Base-by-base conservation (phyloP, 2,113 vertebrate species). In the Paracanthobrama guichenoti region DNA sequence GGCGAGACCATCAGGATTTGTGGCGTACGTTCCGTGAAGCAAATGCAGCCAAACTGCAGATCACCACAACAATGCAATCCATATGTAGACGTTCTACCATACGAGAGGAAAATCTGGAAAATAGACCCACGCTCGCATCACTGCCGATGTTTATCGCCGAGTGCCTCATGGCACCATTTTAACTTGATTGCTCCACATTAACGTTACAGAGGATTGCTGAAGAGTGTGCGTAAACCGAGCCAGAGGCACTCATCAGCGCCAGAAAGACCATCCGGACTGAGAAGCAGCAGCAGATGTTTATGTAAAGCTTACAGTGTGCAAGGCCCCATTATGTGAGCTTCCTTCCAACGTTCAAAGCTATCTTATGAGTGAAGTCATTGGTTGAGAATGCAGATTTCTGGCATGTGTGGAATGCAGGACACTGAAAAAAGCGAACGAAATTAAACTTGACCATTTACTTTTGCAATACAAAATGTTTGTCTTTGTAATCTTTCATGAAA, bases 271-370 rank as follows among this genome's bases (percentile, higher is more conserved):
- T 82, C 80, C 59, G 26, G 72, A n/a, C 50, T 77, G 60, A 66
- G 86, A 89, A 91, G 79, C 86, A 85, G 91, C 86, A 89, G 82
- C 91, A 93, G 91, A 93, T 93, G 90, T 89, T 83, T 89, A 85
- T 84, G 60, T 31, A 77, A 85, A 85, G 74, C 64, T 22, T 88
- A 83, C 75, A 67, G 28, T 71, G 13, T 57, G 62, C 10, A 11
- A 82, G 66, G 59, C 31, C 46, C 60, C 46, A 31, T 71, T 82
- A 62, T 50, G 39, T 64, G 62, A 78, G 72, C 78, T 81, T 66
- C 64, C 79, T 77, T 60, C 39, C 12, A 42, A 22, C 12, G n/a
- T 82, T 64, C 66, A 83, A 72, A 75, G 46, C 74, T 81, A 84
- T 62, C 44, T 50, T 46, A n/a, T 53, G 84, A 8, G 44, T 59